phyloP scores from a whole-genome alignment of 2,888 invertebrate genomes.

The Volucella zonaria region DNA sequence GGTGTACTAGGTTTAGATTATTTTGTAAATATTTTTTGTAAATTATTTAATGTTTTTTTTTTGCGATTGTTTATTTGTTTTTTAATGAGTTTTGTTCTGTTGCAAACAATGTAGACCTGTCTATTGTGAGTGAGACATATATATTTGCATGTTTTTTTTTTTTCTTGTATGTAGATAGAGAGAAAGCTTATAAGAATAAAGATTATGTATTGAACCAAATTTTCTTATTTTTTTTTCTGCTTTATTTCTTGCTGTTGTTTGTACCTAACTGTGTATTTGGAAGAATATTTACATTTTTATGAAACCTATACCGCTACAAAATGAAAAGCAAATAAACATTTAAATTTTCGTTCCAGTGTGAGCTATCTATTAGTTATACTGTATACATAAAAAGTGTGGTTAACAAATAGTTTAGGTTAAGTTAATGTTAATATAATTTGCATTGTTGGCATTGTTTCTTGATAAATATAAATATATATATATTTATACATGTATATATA shows the following conservation, averaged over 20 bases:
- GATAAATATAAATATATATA: constrained; percentile 18
- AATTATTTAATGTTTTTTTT: constrained; percentile 36
- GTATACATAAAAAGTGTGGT: constrained; percentile 14
- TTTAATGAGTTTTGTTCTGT: constrained; percentile 43
- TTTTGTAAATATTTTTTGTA: constrained; percentile 68
- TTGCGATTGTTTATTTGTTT: constrained; percentile 10
- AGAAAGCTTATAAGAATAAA: constrained; percentile 44
- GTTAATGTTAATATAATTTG: constrained; percentile 47
- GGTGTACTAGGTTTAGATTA: constrained; percentile 45
- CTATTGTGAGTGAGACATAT: constrained; percentile 63
- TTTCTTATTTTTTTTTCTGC: constrained; percentile 14
- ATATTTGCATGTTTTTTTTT: neutral
- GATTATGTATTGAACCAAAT: constrained; percentile 35
- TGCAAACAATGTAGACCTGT: constrained; percentile 62
- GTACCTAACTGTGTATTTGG: constrained; percentile 66
- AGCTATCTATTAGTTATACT: constrained; percentile 25
- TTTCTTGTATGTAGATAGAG: constrained; percentile 1
- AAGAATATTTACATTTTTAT: constrained; percentile 64
- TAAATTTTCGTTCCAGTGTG: constrained; percentile 23
- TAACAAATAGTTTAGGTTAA: constrained; percentile 34
- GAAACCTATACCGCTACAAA: constrained; percentile 64
- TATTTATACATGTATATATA: no score
- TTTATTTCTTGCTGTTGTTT: constrained; percentile 27
- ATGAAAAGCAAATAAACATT: constrained; percentile 34
- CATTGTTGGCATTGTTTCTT: constrained; percentile 66